Base-by-base conservation (phyloP, 2,113 vertebrate species). In the Pipa parva region DNA sequence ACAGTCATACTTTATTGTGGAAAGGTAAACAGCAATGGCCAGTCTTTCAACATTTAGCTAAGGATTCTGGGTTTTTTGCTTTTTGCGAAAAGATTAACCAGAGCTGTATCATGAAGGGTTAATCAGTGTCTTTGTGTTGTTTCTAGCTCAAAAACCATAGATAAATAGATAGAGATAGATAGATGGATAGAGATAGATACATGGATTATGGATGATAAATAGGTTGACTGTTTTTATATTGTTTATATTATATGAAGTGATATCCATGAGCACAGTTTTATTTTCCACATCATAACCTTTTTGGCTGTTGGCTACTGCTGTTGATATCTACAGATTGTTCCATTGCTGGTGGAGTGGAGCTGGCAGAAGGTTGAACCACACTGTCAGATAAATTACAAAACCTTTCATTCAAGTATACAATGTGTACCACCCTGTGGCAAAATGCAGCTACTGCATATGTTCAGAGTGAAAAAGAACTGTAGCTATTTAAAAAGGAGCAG, bases 341-440 rank as follows among this genome's bases (percentile, higher is more conserved):
- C 73, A 63, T 74, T 78, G 29, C 80, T 81, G 75, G 79, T 83
- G 79, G 76, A 84, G 80, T 36, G 79, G 59, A 80, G 75, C 80
- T 83, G 78, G 82, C 78, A 81, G 84, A 83, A 79, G 83, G 73
- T 77, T 71, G 79, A 28, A 59, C 71, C 69, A 76, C 82, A 78
- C 84, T 81, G 83, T 86, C 84, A 72, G 71, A 74, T 73, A 75
- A 80, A 87, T 88, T 85, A 81, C 61, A 31, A 74, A 80, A 74
- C 46, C 82, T 62, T 83, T 90, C 84, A 74, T 81, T 92, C 92
- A 82, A 79, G 78, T 82, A 85, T 84, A 88, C 81, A 72, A 87
- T 79, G 84, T 92, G 75, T 92, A 88, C 92, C 93, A 91, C 90
- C 93, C 88, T 89, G 93, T 95, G 93, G 93, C 90, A 87, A 83